Percentiles rank a stretch among this genome's conserved stretches.
Evolutionary conservation across 2,113 vertebrate genomes (phyloP).

Genomic region (Eurystomus gularis): DNA sequence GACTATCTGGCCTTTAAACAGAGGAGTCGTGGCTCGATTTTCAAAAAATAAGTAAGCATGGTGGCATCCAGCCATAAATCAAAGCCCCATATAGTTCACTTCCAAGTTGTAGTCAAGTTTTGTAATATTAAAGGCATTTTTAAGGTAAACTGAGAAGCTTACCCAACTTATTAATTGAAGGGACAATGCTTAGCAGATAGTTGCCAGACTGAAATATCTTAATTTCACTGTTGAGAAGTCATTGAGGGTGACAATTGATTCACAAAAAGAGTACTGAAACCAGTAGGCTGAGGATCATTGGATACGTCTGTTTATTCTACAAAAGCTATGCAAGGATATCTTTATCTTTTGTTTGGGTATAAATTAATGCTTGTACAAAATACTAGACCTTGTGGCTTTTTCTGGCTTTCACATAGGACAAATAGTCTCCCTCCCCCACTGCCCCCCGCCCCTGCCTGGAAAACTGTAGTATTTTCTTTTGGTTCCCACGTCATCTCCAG

Average conservation of each 20-base stretch:
- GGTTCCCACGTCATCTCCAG: neutral
- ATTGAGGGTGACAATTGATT: neutral
- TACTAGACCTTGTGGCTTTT: neutral
- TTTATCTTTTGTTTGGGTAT: neutral
- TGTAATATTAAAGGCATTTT: neutral
- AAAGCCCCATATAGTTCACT: neutral
- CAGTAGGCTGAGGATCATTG: neutral
- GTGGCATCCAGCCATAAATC: neutral
- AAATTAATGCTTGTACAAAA: neutral
- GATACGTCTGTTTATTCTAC: neutral
- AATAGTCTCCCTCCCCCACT: neutral
- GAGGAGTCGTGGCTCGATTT: neutral
- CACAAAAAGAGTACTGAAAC: neutral
- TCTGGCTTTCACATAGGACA: neutral
- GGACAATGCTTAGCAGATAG: neutral
- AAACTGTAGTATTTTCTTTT: neutral
- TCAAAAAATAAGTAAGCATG: neutral
- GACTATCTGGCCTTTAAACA: neutral
- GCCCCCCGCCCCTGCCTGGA: fast-evolving
- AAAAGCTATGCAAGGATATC: neutral
- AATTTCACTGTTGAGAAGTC: neutral
- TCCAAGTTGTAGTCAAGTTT: neutral
- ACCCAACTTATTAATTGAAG: neutral
- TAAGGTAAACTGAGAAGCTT: neutral
- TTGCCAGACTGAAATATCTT: neutral